Conservation (phyloP, 2,888 invertebrate genomes). For the Dorcus hopei region DNA sequence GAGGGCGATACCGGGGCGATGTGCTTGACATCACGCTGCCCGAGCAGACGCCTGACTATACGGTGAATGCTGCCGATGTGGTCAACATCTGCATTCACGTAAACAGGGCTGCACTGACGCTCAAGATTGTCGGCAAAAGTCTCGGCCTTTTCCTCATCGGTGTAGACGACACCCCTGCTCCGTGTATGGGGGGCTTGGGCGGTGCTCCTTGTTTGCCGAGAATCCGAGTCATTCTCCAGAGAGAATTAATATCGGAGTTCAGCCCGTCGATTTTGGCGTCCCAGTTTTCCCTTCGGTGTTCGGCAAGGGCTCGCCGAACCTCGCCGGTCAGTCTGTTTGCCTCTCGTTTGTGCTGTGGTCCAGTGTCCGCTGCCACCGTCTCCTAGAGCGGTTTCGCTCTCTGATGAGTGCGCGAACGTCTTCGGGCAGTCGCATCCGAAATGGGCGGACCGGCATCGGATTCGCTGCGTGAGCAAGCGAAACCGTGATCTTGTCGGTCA, state of each 20-base stretch:
- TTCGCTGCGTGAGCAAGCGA: not conserved
- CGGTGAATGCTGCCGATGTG: constrained; percentile 4
- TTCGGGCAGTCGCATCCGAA: not conserved
- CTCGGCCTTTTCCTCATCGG: constrained; percentile 10
- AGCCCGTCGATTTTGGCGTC: not conserved
- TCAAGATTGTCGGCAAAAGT: constrained; percentile 9
- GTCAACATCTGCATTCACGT: constrained; percentile 12
- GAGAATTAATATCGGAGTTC: not conserved
- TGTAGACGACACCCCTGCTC: constrained; percentile 7
- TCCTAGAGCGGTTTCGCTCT: not conserved
- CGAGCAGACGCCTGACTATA: not conserved
- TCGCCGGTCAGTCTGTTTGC: not conserved
- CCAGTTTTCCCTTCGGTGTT: not conserved
- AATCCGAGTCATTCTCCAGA: not conserved
- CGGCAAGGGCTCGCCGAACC: not conserved
- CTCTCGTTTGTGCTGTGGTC: not conserved
- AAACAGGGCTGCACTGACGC: constrained; percentile 8
- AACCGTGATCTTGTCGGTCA: not conserved
- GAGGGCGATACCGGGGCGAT: not conserved
- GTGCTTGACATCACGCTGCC: too few species aligned
- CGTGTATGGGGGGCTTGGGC: constrained; percentile 14
- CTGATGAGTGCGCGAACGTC: not conserved
- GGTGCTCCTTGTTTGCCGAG: not conserved
- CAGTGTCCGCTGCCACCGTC: not conserved
- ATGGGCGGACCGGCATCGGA: not conserved